A percentile compares a stretch with the other conserved stretches of the same genome.
phyloP scores from a whole-genome alignment of 2,113 vertebrate species.

The Hyla sarda region DNA sequence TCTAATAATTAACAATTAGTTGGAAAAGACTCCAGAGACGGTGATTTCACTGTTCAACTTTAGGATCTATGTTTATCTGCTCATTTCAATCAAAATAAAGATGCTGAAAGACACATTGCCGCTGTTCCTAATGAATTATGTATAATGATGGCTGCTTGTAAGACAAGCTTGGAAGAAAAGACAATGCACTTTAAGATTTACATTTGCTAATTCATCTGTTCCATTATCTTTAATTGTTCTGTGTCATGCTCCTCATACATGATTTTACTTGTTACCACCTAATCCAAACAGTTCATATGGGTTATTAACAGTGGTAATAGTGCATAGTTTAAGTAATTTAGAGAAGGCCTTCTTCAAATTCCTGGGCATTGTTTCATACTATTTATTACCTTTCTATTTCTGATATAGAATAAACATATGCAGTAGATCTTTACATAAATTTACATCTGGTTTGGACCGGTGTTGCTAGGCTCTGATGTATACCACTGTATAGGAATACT shows the following conservation, averaged over 20 bases:
- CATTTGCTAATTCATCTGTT: constrained; percentile 35
- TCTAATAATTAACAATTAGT: constrained; percentile 90
- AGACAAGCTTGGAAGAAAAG: constrained; percentile 35
- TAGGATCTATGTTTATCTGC: constrained; percentile 65
- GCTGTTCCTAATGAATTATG: constrained; percentile 47
- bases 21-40: constrained; percentile 75
- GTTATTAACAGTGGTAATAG: constrained; percentile 9
- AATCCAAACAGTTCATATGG: constrained; percentile 7
- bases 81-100: constrained; percentile 53
- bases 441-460: too few species aligned
- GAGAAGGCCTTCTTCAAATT: neutral
- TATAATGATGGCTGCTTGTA: constrained; percentile 41
- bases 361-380: too few species aligned
- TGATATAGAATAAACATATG: too few species aligned
- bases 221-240: constrained; percentile 30
- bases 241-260: constrained; percentile 26
- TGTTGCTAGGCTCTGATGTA: too few species aligned
- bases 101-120: constrained; percentile 39
- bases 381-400: too few species aligned
- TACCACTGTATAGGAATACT: too few species aligned
- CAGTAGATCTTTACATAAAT: too few species aligned
- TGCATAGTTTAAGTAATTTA: neutral
- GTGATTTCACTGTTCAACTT: constrained; percentile 64
- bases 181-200: constrained; percentile 37
- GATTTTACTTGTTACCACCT: constrained; percentile 34